Evolutionary conservation across 92 coral and sea anemone species (phyloP).

Genomic region (Micromussa lordhowensis): DNA sequence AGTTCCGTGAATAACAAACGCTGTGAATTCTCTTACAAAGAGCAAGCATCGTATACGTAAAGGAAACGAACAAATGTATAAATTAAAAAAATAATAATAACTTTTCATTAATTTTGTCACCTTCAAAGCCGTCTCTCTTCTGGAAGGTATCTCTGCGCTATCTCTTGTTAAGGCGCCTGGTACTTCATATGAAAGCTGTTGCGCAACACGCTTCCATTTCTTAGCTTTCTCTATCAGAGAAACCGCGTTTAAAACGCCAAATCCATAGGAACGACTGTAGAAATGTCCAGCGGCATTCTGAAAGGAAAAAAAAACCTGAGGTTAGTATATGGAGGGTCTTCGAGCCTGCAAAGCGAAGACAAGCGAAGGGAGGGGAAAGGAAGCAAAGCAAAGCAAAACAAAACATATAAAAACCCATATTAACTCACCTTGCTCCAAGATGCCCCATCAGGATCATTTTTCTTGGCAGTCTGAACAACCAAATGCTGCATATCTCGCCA

Average conservation of each 20-base stretch:
- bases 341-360: no score
- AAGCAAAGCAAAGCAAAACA: no score
- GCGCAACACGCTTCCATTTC: slow-evolving; percentile 64
- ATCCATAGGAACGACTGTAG: slow-evolving; percentile 73
- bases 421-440: slow-evolving; percentile 68
- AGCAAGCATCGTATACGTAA: no score
- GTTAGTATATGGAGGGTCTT: not conserved
- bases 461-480: slow-evolving; percentile 67
- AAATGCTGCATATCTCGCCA: slow-evolving; percentile 87
- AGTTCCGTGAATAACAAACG: no score
- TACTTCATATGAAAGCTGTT: slow-evolving; percentile 51
- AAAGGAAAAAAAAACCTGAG: not conserved
- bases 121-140: slow-evolving; percentile 30
- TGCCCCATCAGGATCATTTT: slow-evolving; percentile 57
- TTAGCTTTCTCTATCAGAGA: slow-evolving; percentile 64
- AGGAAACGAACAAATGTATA: no score
- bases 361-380: no score
- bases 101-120: not conserved
- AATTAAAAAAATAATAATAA: not conserved
- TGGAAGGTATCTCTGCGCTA: slow-evolving; percentile 49
- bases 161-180: slow-evolving; percentile 27
- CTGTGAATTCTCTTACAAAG: no score
- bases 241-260: slow-evolving; percentile 75
- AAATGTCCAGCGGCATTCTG: slow-evolving; percentile 72
- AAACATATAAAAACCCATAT: no score